Evolutionary conservation across 2,113 vertebrate genomes (phyloP).

Genomic region (Cebus imitator): DNA sequence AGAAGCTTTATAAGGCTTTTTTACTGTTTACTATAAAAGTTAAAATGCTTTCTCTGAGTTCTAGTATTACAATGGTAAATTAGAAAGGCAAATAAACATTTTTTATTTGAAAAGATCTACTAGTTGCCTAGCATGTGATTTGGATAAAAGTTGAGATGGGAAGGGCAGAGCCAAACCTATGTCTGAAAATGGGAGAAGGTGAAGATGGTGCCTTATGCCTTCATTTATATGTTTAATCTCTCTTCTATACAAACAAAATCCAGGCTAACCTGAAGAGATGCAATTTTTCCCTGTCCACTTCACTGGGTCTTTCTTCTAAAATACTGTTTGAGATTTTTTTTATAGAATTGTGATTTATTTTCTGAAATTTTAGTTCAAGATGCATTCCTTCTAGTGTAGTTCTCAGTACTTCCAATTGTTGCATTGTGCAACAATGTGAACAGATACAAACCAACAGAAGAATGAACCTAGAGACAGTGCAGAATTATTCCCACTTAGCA

Average conservation of each 20-base stretch:
- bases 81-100: slow-evolving; percentile 52
- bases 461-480: background rate
- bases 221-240: background rate
- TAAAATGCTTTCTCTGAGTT: slow-evolving; percentile 44
- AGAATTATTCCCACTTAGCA: background rate
- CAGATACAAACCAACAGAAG: background rate
- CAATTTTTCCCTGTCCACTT: background rate
- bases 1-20: slow-evolving; percentile 36
- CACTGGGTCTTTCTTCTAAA: background rate
- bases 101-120: slow-evolving; percentile 47
- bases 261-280: background rate
- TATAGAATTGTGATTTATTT: background rate
- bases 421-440: background rate
- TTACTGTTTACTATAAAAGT: slow-evolving; percentile 52
- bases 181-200: background rate
- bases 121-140: background rate
- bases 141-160: background rate
- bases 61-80: slow-evolving; percentile 42
- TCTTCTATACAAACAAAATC: background rate
- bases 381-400: background rate
- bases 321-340: background rate
- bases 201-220: background rate
- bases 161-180: background rate
- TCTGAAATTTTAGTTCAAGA: slow-evolving; percentile 21
- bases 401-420: background rate